Conservation (phyloP, 2,888 invertebrate species). For the Petrolisthes manimaculis region DNA sequence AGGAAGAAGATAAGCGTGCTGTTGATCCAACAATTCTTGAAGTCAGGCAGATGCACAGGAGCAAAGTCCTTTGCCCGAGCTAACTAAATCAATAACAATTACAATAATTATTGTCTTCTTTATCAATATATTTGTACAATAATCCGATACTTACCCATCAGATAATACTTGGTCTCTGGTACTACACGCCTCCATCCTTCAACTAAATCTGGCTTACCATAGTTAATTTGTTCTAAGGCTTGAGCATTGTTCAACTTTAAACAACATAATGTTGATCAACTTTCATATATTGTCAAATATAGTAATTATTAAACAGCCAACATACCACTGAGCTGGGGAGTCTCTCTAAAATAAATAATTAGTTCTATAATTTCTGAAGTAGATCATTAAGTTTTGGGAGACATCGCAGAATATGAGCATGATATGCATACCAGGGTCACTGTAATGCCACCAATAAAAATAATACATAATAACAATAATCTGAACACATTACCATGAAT, state of each 20-base stretch:
- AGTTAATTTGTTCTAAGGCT: too few relatives aligned
- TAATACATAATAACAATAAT: neutral
- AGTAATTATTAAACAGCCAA: too few relatives aligned
- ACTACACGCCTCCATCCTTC: too few relatives aligned
- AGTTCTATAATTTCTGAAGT: too few relatives aligned
- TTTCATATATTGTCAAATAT: too few relatives aligned
- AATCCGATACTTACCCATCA: neutral
- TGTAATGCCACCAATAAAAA: constrained; percentile 13
- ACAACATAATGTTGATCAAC: too few relatives aligned
- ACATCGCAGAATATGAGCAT: neutral
- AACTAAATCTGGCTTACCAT: too few relatives aligned
- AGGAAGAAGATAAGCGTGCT: too few relatives aligned
- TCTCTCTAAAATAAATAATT: too few relatives aligned
- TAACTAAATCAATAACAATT: constrained; percentile 25
- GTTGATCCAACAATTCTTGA: too few relatives aligned
- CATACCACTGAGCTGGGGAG: too few relatives aligned
- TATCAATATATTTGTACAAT: constrained; percentile 36
- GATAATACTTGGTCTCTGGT: neutral
- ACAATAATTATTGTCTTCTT: constrained; percentile 47
- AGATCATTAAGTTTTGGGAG: constrained; percentile 1
- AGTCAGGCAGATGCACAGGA: neutral
- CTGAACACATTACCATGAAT: neutral
- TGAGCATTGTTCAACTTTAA: too few relatives aligned
- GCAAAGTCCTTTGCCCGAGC: neutral
- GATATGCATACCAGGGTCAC: neutral